Base-by-base conservation (phyloP, 2,888 invertebrate species). In the Pristionchus entomophagus region DNA sequence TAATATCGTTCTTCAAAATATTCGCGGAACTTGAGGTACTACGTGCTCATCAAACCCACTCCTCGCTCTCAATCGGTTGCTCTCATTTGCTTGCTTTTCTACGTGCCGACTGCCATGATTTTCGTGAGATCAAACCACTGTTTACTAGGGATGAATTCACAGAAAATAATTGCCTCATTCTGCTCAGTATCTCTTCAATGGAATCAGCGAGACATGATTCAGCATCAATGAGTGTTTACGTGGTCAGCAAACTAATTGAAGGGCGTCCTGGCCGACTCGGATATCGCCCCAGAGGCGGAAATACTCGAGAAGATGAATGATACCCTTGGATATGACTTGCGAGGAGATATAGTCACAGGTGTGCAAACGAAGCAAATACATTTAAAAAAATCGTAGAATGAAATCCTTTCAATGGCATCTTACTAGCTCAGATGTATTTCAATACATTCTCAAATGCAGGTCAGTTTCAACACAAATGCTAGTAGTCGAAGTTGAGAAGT, bases 31-130 rank as follows among this genome's bases (percentile, higher is more conserved):
- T 73, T 19, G 10, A 73, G 73, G 5, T 73, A 73, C 41, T 73
- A 41, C 73, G 73, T 73, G 4, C 73, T 73, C 45, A 26, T 73
- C 41, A 73, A 73, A 73, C 73, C 73, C 0, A 73, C 73, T 26
- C 73, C 73, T 45, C 73, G 73, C 1, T 26, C 73, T 41, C 41
- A 32, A 29, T 73, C 73, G 26, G 41, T 73, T 8, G 41, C 41
- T 1, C 38, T 73, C 17, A n/a, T 73, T 6, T 73, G 73, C 17
- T 32, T 73, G 4, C 22, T 73, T 14, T 73, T 41, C 22, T 73
- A 73, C 10, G 41, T 73, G 8, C 73, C 73, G n/a, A 73, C 73
- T 2, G 73, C 41, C 1, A 8, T 73, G 12, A 41, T 73, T 45
- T 73, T 73, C 22, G 73, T 73, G 1, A 26, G 73, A 45, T 32